phyloP scores from a whole-genome alignment of 2,888 invertebrate species.

The Sepiola atlantica region DNA sequence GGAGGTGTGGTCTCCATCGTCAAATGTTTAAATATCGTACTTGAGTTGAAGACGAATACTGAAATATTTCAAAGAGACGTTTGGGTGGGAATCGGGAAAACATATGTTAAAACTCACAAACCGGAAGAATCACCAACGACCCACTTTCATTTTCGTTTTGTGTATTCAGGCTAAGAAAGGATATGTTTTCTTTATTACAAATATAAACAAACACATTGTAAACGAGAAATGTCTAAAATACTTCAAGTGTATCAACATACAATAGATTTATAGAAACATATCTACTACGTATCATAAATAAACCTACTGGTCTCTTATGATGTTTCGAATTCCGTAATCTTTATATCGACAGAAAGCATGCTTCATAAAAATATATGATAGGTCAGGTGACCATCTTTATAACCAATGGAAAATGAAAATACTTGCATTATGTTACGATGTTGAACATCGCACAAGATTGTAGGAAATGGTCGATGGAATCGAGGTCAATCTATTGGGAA shows the following conservation, averaged over 20 bases:
- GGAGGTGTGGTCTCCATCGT: neutral
- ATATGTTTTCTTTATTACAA: neutral
- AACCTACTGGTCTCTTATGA: neutral
- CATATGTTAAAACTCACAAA: constrained; percentile 8
- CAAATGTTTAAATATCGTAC: neutral
- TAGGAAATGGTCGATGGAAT: too few relatives aligned
- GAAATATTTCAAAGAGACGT: neutral
- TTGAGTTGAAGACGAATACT: neutral
- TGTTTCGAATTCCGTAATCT: neutral
- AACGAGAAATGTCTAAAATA: neutral
- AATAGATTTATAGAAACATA: neutral
- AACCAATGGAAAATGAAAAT: too few relatives aligned
- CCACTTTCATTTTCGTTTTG: neutral
- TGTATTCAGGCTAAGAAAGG: neutral
- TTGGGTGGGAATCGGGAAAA: neutral
- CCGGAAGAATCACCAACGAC: constrained; percentile 32
- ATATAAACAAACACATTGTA: neutral
- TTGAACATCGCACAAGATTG: too few relatives aligned
- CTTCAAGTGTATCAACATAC: neutral
- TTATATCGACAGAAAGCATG: too few relatives aligned
- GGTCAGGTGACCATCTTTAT: too few relatives aligned
- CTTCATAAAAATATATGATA: too few relatives aligned
- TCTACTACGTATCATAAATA: neutral
- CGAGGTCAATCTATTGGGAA: too few relatives aligned
- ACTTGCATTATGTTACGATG: too few relatives aligned